These are phyloP conservation scores for Montipora sp. DNA, from an alignment of 64 coral and sea anemone genomes.

Conservation along the genomic window DNA sequence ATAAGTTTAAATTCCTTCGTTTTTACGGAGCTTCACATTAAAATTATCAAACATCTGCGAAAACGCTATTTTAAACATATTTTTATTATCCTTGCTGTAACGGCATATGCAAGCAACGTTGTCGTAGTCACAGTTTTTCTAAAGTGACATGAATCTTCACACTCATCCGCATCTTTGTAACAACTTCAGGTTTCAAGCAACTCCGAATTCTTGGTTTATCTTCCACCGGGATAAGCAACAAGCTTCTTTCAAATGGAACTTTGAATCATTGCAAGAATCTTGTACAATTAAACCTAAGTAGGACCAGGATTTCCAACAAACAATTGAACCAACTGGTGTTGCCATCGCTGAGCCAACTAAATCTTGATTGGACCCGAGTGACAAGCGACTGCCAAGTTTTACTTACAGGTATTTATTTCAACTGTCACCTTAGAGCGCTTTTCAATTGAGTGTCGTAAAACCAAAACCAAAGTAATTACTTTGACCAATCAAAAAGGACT, in stretches of 20 bases:
- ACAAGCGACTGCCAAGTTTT: constrained; percentile 72
- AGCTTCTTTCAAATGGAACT: constrained; percentile 57
- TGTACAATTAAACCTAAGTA: constrained; percentile 74
- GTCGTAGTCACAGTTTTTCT: too few species aligned
- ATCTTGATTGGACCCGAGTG: constrained; percentile 91
- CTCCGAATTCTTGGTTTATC: constrained; percentile 85
- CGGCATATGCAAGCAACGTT: too few species aligned
- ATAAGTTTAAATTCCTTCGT: too few species aligned
- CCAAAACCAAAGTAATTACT: too few species aligned
- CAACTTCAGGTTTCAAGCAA: constrained; percentile 62
- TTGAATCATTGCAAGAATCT: constrained; percentile 75
- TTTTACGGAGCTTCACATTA: too few species aligned
- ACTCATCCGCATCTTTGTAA: background rate
- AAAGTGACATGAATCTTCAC: too few species aligned
- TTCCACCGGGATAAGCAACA: constrained; percentile 77
- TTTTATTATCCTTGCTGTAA: too few species aligned
- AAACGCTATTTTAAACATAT: too few species aligned
- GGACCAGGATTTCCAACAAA: constrained; percentile 79
- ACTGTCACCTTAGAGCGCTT: background rate
- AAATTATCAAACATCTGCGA: too few species aligned
- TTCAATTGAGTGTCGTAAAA: too few species aligned
- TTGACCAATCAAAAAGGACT: too few species aligned
- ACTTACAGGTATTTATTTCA: constrained; percentile 64
- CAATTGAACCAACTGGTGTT: constrained; percentile 61
- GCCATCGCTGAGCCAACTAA: constrained; percentile 68